Conservation (phyloP, 1,140 invertebrate species). For the Prorops nasuta region DNA sequence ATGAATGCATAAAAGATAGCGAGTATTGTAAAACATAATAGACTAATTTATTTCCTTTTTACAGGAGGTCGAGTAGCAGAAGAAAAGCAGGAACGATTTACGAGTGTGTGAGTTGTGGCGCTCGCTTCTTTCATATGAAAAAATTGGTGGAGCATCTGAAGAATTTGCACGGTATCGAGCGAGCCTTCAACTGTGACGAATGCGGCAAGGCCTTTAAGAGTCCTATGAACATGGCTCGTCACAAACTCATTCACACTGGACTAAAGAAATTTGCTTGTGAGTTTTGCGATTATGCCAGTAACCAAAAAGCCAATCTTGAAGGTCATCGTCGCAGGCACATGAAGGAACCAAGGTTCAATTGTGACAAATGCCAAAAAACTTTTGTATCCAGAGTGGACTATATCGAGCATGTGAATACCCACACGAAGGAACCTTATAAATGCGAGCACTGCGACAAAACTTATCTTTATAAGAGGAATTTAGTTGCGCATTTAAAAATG, state of each 20-base stretch:
- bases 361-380: conserved; percentile 43
- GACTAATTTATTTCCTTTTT: too few species aligned
- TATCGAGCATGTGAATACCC: conserved; percentile 52
- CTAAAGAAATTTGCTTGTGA: conserved; percentile 68
- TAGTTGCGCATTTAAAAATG: conserved; percentile 36
- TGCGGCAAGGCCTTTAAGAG: conserved; percentile 54
- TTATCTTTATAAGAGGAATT: conserved; percentile 51
- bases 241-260: conserved; percentile 61
- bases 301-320: conserved; percentile 47
- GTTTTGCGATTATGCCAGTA: conserved; percentile 55
- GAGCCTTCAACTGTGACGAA: conserved; percentile 52
- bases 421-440: conserved; percentile 64
- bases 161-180: conserved; percentile 51
- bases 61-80: background rate
- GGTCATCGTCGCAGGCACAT: conserved; percentile 52
- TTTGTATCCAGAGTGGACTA: conserved; percentile 37
- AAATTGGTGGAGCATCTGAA: conserved; percentile 55
- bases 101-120: conserved; percentile 46
- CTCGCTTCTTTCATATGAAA: conserved; percentile 45
- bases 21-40: too few species aligned
- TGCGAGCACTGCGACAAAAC: conserved; percentile 57
- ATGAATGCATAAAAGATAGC: too few species aligned
- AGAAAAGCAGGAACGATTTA: conserved; percentile 21
- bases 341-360: conserved; percentile 49
- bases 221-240: conserved; percentile 56